These are phyloP conservation scores for Leptonema lineaticorne DNA, from an alignment of 1,140 invertebrate genomes.

Conservation along the genomic window DNA sequence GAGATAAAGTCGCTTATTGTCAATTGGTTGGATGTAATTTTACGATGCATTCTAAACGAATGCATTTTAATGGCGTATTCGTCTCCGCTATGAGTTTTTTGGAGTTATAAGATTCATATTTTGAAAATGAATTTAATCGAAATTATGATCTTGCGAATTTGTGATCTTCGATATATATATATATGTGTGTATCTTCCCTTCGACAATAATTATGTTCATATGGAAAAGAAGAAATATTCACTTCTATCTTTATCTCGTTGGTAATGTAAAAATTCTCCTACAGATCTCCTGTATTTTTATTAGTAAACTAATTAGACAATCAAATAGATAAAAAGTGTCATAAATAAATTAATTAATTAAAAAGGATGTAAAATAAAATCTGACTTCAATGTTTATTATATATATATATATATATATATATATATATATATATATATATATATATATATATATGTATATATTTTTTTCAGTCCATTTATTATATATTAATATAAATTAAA, in stretches of 20 bases:
- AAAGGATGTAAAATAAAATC: background rate
- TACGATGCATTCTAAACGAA: background rate
- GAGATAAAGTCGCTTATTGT: background rate
- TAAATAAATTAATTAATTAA: background rate
- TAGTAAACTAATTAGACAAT: background rate
- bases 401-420: background rate
- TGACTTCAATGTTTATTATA: background rate
- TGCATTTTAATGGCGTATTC: background rate
- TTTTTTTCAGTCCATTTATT: too few species aligned
- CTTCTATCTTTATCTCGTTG: too few species aligned
- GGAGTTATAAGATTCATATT: background rate
- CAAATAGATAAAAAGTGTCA: background rate
- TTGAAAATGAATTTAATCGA: background rate
- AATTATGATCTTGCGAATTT: background rate
- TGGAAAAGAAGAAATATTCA: background rate
- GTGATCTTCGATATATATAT: background rate
- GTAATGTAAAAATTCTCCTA: too few species aligned
- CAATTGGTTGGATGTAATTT: background rate
- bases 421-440: too few species aligned
- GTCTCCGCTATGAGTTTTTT: background rate
- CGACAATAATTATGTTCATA: background rate
- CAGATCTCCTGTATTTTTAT: background rate
- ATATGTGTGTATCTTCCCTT: background rate
- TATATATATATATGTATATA: too few species aligned
- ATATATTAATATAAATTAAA: too few species aligned